Percentiles rank a stretch among this genome's conserved stretches.
phyloP scores from a whole-genome alignment of 2,888 invertebrate genomes.

The Drosophila colorata region DNA sequence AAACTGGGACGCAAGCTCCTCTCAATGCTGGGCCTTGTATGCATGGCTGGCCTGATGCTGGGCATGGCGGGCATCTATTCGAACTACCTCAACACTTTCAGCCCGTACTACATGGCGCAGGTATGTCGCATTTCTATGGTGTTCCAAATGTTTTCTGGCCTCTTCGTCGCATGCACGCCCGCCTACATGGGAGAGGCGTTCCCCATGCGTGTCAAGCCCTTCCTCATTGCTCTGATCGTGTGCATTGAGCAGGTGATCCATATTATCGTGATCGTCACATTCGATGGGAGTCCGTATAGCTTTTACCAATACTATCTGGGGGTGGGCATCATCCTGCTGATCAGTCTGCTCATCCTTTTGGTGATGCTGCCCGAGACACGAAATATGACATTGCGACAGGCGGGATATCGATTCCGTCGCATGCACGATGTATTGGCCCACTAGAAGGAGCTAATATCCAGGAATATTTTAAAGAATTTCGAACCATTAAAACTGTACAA shows the following conservation, averaged over 20 bases:
- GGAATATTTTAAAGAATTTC: not conserved
- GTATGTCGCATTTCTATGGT: slow-evolving; percentile 59
- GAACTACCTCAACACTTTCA: slow-evolving; percentile 2
- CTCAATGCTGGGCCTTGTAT: slow-evolving; percentile 56
- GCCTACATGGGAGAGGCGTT: slow-evolving; percentile 79
- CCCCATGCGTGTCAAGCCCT: slow-evolving; percentile 71
- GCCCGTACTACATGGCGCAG: slow-evolving; percentile 42
- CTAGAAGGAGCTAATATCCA: not conserved
- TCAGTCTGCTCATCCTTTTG: slow-evolving; percentile 44
- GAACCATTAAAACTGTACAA: not conserved
- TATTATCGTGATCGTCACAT: slow-evolving; percentile 58
- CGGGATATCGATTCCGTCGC: slow-evolving; percentile 44
- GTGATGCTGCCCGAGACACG: slow-evolving; percentile 56
- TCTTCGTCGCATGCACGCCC: slow-evolving; percentile 71
- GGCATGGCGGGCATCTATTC: slow-evolving; percentile 61
- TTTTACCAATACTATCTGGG: slow-evolving; percentile 54
- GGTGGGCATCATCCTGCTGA: slow-evolving; percentile 57
- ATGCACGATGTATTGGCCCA: slow-evolving; percentile 38
- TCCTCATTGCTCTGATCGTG: slow-evolving; percentile 62
- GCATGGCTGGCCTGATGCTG: slow-evolving; percentile 67
- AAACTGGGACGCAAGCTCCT: slow-evolving; percentile 65
- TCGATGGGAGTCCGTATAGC: not conserved
- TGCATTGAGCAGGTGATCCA: slow-evolving; percentile 74
- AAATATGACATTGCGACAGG: slow-evolving; percentile 44
- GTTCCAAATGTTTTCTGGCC: slow-evolving; percentile 72